Base-by-base conservation (phyloP, 2,113 vertebrate genomes). In the Periophthalmodon schlosseri region DNA sequence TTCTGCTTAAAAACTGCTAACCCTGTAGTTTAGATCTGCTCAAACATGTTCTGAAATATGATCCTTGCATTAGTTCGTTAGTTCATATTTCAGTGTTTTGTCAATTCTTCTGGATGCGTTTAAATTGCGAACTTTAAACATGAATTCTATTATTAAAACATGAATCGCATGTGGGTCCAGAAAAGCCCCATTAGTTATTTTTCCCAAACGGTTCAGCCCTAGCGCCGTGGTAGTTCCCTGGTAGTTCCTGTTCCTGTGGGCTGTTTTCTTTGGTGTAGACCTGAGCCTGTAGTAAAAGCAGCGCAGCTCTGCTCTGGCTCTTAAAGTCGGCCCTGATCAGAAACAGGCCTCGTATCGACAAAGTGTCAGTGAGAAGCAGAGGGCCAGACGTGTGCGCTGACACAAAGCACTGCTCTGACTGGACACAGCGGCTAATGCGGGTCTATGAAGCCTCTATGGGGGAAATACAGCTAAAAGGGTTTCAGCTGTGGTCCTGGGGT, bases 301-400 rank as follows among this genome's bases (percentile, higher is more conserved):
- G 74, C 20, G 20, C 65, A 72, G 76, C 69, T 72, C 64, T 3
- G 36, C 36, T 39, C 36, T 5, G 36, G 36, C 36, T 39, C 39
- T 76, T 70, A 76, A 77, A 64, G 66, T 75, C 73, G 18, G 57
- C n/a, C 34, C 18, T 82, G 77, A 88, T 75, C 65, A 78, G 82
- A 86, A 77, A 63, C 84, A 79, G 77, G 60, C 47, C 76, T 36
- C 18, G 34, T 28, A 61, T 50, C 74, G 82, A 88, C 70, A 74
- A 66, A 72, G 73, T 73, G 86, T 73, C 68, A 76, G 57, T 70
- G 75, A 69, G n/a, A 77, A 23, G 56, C 79, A 87, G 83, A 76
- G 77, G 1, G 15, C 5, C 54, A 18, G 80, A 86, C 66, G n/a
- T 10, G 28, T 52, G 61, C 47, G 69, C 66, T 75, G 78, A 83